These are phyloP conservation scores for human (Homo sapiens) DNA, from an alignment of 2,113 vertebrate genomes.

Conservation along the genomic window GRCh38 chr2:229493001-229493500, in stretches of 20 bases:
- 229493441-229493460: background rate
- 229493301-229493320: background rate
- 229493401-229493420: conserved; percentile 22
- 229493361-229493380: conserved; percentile 46
- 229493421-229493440: background rate
- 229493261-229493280: background rate
- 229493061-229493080: background rate
- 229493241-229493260: background rate
- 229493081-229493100: background rate
- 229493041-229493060: background rate
- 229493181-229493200: background rate
- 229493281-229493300: conserved; percentile 67
- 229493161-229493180: accelerated
- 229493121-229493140: background rate
- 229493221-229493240: conserved; percentile 45
- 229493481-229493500: background rate
- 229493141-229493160: background rate
- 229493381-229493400: conserved; percentile 28
- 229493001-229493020: too few relatives aligned
- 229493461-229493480: background rate
- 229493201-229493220: conserved; percentile 10
- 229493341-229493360: conserved; percentile 34
- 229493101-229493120: background rate
- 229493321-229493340: conserved; percentile 53
- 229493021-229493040: background rate